Evolutionary conservation across 2,888 invertebrate genomes (phyloP), one percentile per base, ranked within the genome.

Genomic region (Drosophila quasianomalipes): DNA sequence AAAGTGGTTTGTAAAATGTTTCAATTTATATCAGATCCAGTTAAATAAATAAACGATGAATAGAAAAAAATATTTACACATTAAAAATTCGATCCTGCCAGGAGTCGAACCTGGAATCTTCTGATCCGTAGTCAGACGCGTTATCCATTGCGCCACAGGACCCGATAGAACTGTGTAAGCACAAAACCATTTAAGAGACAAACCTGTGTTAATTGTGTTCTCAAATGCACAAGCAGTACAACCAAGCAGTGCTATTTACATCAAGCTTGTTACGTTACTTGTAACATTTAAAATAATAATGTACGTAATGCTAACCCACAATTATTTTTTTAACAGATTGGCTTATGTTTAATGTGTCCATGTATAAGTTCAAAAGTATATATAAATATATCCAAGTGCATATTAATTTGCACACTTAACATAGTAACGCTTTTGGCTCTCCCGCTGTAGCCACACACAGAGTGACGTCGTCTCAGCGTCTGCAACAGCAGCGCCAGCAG

Each of bases 51-150:
- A 33, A 33, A 12, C 4, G 33, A 5, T 35, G 4, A 33, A 4
- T 33, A 4, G 33, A 35, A 5, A 35, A 35, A 35, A 35, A 4
- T 4, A 0, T 4, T 12, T 1, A 12, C 12, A 33, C 33, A 35
- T 35, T 35, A 35, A 35, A 35, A 35, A 35, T 4, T n/a, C 44
- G 44, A 44, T 44, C 44, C 44, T 44, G 44, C 44, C 44, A 92
- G 92, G 92, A 92, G 92, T 92, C 92, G 93, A 92, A 92, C 92
- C 92, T 92, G 92, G 92, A 92, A 92, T 92, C 92, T 92, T 92
- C 93, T 92, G 93, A 92, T 92, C 93, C 93, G 93, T 92, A 92
- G 92, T 92, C 93, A 92, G 93, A 92, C 92, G 92, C 92, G 92
- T 92, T 92, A 92, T 92, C 93, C 92, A 92, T 92, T 92, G 92